A percentile compares a stretch with the other conserved stretches of the same genome.
These are phyloP conservation scores for Apeltes quadracus DNA, from an alignment of 2,113 vertebrate species.

Conservation along the genomic window DNA sequence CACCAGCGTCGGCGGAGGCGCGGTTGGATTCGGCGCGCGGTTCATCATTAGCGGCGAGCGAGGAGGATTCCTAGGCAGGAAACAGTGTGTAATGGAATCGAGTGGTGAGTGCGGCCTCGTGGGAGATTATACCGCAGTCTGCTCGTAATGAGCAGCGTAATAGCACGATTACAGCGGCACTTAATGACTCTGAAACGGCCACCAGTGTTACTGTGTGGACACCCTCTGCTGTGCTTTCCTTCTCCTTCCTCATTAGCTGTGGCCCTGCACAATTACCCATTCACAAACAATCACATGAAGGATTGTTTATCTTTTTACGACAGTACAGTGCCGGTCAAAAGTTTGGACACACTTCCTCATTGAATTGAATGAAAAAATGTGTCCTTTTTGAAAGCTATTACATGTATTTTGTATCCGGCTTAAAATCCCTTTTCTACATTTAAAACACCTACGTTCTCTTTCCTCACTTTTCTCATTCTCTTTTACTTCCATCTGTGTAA, in stretches of 20 bases:
- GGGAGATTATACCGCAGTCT: slow-evolving; percentile 74
- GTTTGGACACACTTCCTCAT: too few relatives aligned
- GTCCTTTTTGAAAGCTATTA: too few relatives aligned
- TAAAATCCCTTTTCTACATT: neutral
- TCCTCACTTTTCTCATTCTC: too few relatives aligned
- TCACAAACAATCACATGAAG: slow-evolving; percentile 27
- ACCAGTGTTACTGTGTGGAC: slow-evolving; percentile 51
- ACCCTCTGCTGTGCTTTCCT: slow-evolving; percentile 38
- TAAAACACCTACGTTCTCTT: neutral
- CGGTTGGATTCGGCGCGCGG: slow-evolving; percentile 59
- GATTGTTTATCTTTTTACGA: neutral
- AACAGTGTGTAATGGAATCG: slow-evolving; percentile 69
- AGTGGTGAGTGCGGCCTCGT: slow-evolving; percentile 65
- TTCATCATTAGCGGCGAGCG: slow-evolving; percentile 59
- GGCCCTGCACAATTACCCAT: slow-evolving; percentile 54
- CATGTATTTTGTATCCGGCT: neutral
- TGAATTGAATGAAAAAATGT: too few relatives aligned
- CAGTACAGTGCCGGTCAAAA: too few relatives aligned
- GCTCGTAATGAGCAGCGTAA: slow-evolving; percentile 78
- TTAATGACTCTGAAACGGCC: slow-evolving; percentile 75
- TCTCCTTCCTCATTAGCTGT: slow-evolving; percentile 53
- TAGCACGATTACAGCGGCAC: slow-evolving; percentile 71
- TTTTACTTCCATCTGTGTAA: too few relatives aligned
- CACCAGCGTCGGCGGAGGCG: slow-evolving; percentile 47
- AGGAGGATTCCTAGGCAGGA: slow-evolving; percentile 63